Evolutionary conservation across 2,113 vertebrate genomes (phyloP).

Genomic region (Psilopogon haemacephalus): DNA sequence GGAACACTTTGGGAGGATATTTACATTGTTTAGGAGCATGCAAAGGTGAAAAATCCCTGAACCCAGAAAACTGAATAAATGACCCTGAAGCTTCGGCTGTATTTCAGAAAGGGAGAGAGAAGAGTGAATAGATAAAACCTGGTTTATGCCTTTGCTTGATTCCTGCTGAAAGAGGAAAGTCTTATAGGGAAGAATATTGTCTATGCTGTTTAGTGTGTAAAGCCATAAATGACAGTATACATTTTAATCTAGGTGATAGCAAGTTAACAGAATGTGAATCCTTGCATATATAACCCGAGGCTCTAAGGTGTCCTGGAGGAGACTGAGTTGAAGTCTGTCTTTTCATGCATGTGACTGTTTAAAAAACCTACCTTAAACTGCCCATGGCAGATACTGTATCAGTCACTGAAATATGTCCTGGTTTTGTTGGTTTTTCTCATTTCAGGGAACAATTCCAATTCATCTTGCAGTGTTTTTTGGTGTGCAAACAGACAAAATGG

Average conservation of each 20-base stretch:
- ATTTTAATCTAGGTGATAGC: background rate
- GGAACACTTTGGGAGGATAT: background rate
- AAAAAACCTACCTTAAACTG: background rate
- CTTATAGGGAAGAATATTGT: background rate
- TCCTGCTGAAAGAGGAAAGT: background rate
- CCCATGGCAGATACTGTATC: background rate
- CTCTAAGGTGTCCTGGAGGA: background rate
- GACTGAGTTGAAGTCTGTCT: background rate
- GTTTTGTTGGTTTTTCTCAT: background rate
- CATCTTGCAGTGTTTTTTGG: background rate
- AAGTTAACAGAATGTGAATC: background rate
- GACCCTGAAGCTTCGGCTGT: background rate
- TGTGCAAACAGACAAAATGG: background rate
- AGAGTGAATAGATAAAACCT: background rate
- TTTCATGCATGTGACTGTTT: background rate
- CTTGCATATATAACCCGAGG: background rate
- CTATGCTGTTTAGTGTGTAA: background rate
- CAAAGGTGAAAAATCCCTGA: background rate
- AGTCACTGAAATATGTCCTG: background rate
- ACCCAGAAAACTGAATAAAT: background rate
- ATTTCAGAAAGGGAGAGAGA: background rate
- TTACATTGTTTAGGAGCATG: background rate
- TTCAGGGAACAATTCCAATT: background rate
- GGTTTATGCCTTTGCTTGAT: background rate
- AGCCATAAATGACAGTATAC: background rate